phyloP scores from a whole-genome alignment of 2,113 vertebrate species.

The Stomatorhinus ivindoensis region DNA sequence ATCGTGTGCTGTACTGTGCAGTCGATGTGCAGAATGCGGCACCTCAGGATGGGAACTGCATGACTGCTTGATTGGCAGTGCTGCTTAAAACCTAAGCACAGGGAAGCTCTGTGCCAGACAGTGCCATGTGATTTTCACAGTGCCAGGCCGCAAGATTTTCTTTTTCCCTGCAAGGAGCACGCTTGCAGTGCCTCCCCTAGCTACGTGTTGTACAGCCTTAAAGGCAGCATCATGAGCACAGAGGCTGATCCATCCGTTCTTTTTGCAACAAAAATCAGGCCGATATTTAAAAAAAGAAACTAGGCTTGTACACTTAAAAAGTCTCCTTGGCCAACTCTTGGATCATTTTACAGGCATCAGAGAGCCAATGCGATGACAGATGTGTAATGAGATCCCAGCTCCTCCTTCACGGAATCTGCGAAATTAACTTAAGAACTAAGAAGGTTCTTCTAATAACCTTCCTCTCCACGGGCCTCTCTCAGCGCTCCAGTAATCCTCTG shows the following conservation, averaged over 20 bases:
- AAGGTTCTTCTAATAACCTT: neutral
- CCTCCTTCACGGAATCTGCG: neutral
- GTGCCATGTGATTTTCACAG: neutral
- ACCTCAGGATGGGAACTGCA: neutral
- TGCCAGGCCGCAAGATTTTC: too few relatives aligned
- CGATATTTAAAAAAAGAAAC: neutral
- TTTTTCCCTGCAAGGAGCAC: neutral
- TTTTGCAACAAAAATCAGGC: neutral
- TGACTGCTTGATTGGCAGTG: neutral
- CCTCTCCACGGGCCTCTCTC: slow-evolving; percentile 5
- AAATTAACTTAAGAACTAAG: neutral
- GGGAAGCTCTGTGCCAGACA: neutral
- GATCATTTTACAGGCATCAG: neutral
- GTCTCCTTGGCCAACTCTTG: neutral
- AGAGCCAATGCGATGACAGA: slow-evolving; percentile 1
- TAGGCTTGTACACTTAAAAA: neutral
- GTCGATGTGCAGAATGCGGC: neutral
- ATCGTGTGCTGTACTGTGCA: neutral
- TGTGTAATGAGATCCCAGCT: slow-evolving; percentile 10
- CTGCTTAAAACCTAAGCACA: neutral
- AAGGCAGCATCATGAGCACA: neutral
- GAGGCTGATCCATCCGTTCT: neutral
- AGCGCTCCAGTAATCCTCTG: slow-evolving; percentile 12
- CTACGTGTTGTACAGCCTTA: neutral
- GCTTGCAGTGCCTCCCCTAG: neutral